Evolutionary conservation across 2,888 invertebrate species (phyloP), one percentile per base, ranked within the genome.

Genomic region (Endomychus coccineus): DNA sequence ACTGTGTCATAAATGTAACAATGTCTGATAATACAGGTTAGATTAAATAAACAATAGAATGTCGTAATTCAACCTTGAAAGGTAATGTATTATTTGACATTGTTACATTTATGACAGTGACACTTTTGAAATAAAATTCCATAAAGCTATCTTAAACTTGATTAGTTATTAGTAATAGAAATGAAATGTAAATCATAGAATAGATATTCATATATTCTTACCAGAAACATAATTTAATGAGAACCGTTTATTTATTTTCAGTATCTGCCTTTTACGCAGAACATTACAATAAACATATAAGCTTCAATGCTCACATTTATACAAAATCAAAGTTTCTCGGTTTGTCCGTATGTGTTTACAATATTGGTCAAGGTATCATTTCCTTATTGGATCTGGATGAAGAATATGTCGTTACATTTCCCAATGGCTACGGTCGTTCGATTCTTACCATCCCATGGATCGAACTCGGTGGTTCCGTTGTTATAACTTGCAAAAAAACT

Each of bases 201-300:
- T n/a, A n/a, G n/a, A n/a, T n/a, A n/a, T n/a, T n/a, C n/a, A n/a
- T n/a, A n/a, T n/a, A n/a, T n/a, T n/a, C n/a, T n/a, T n/a, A n/a
- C n/a, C n/a, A n/a, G n/a, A n/a, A n/a, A n/a, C n/a, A n/a, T n/a
- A n/a, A n/a, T n/a, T n/a, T n/a, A n/a, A n/a, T n/a, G n/a, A n/a
- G n/a, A n/a, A n/a, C n/a, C n/a, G n/a, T n/a, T n/a, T n/a, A n/a
- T 25, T 36, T 43, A 37, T 46, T 67, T 65, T 44, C 63, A 85
- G 88, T 98, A 56, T 97, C 97, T 37, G 97, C 96, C 15, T 98
- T 98, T 71, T 99, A 99, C 72, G 97, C 95, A 12, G 98, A 98
- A 65, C 91, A 95, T 69, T 82, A 78, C 49, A 80, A 83, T 59
- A 92, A 90, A 60, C 77, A 83, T 52, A 90, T 98, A 38, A 82